These are phyloP conservation scores for Antechinus stuartii DNA, from an alignment of 2,113 vertebrate species.

Conservation along the genomic window DNA sequence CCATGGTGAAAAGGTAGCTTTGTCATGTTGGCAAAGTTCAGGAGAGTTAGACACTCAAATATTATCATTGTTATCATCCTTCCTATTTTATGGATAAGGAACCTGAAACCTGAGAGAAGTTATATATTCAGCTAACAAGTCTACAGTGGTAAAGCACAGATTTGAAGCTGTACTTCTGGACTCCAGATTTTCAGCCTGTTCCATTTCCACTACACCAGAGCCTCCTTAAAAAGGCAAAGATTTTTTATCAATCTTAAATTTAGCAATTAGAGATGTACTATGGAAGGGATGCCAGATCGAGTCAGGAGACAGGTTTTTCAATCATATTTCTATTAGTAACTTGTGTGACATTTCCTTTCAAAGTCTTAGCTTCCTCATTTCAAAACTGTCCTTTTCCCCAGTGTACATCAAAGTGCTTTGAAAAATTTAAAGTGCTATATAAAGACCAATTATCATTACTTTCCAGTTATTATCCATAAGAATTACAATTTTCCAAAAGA, in stretches of 20 bases:
- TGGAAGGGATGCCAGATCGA: neutral
- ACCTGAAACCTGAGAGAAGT: neutral
- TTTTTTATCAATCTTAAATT: neutral
- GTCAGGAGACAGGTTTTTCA: neutral
- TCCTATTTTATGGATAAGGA: neutral
- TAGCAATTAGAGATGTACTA: neutral
- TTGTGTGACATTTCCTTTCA: neutral
- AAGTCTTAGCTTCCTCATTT: neutral
- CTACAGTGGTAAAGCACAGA: neutral
- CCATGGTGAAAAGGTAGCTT: neutral
- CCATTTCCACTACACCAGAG: neutral
- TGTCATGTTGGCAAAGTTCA: neutral
- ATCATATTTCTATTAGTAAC: neutral
- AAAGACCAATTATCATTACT: too few relatives aligned
- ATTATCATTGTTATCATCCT: neutral
- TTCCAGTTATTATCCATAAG: too few relatives aligned
- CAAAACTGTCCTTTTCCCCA: too few relatives aligned
- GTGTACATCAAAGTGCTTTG: too few relatives aligned
- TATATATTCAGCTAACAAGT: neutral
- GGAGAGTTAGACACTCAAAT: neutral
- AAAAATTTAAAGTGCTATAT: too few relatives aligned
- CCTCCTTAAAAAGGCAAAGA: neutral
- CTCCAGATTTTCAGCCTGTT: neutral
- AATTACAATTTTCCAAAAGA: too few relatives aligned
- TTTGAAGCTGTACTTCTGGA: neutral